A percentile compares a stretch with the other conserved stretches of the same genome.
Evolutionary conservation across 2,888 invertebrate genomes (phyloP).

Genomic region (Melieria omissa): DNA sequence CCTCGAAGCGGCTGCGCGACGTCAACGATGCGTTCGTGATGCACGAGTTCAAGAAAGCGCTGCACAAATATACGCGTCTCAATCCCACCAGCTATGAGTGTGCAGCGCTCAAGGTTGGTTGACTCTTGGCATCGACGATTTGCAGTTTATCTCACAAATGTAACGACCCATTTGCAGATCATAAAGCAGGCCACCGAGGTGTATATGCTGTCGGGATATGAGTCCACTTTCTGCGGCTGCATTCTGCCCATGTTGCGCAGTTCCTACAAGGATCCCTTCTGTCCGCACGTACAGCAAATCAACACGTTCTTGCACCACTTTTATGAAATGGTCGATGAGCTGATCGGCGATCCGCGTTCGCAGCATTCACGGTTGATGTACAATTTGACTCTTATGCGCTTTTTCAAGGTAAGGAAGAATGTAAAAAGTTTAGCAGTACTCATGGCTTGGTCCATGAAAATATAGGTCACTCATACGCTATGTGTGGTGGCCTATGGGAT

Average conservation of each 20-base stretch:
- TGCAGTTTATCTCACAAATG: not conserved
- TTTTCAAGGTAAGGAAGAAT: conserved; percentile 50
- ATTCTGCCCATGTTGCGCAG: conserved; percentile 50
- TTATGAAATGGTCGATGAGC: conserved; percentile 49
- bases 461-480: too few relatives aligned
- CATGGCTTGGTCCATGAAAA: too few relatives aligned
- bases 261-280: conserved; percentile 44
- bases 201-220: conserved; percentile 53
- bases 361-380: conserved; percentile 51
- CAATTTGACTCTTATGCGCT: conserved; percentile 53
- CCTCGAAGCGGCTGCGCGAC: conserved; percentile 49
- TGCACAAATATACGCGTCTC: conserved; percentile 24
- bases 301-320: conserved; percentile 53
- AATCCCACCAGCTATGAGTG: conserved; percentile 48
- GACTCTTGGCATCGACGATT: too few relatives aligned
- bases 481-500: too few relatives aligned
- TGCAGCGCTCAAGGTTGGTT: conserved; percentile 46
- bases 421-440: too few relatives aligned
- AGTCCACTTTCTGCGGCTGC: conserved; percentile 51
- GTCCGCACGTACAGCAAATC: conserved; percentile 46
- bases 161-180: conserved; percentile 39
- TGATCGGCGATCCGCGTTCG: conserved; percentile 41
- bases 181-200: conserved; percentile 51
- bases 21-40: conserved; percentile 50
- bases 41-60: conserved; percentile 51